Evolutionary conservation across 2,797 vertebrate genomes (phyloP).

Genomic region (Pseudochromis fuscus): DNA sequence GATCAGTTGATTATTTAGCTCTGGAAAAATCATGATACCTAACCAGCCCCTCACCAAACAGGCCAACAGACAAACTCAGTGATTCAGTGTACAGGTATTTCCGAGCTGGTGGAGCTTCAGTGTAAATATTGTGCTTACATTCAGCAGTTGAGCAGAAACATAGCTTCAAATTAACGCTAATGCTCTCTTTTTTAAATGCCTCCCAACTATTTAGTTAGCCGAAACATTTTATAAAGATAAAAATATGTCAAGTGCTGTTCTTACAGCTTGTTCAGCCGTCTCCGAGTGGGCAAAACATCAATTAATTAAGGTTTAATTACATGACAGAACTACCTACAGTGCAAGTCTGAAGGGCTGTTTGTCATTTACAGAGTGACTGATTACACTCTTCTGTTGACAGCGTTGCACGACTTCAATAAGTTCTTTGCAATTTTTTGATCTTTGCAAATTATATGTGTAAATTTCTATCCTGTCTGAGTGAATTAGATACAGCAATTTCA

Average conservation of each 20-base stretch:
- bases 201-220: no score
- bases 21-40: background rate
- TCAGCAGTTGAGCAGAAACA: background rate
- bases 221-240: no score
- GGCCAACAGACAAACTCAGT: background rate
- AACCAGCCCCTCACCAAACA: background rate
- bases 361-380: background rate
- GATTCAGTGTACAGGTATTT: background rate
- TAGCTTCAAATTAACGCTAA: no score
- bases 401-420: no score
- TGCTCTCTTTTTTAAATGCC: no score
- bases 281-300: background rate
- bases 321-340: background rate
- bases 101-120: background rate
- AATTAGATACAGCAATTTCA: background rate
- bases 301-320: background rate
- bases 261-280: background rate
- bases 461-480: background rate
- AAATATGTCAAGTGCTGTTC: no score
- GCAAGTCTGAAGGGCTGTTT: constrained; percentile 1
- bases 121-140: no score
- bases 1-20: background rate
- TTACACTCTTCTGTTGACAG: background rate
- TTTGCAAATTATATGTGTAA: background rate
- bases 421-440: no score